Base-by-base conservation (phyloP, 2,888 invertebrate species). In the Chalcosyrphus nemorum region DNA sequence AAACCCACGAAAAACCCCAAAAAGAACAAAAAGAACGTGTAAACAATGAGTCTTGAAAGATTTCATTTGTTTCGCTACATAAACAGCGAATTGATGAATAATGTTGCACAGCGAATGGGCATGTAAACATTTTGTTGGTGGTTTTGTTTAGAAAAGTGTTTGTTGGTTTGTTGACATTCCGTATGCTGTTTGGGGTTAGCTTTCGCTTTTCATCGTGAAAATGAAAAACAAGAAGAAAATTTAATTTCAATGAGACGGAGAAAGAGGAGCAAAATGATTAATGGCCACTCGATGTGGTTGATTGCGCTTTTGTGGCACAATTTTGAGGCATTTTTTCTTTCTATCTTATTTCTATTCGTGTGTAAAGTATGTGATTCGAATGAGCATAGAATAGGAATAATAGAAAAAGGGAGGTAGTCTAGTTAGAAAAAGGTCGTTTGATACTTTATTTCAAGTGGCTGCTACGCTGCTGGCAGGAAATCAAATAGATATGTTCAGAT, bases 161-260 rank as follows among this genome's bases (percentile, higher is more conserved):
- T n/a, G n/a, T 59, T 61, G 68, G 70, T 52, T 77, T 77, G 77
- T 70, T 77, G 70, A 77, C 77, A 70, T 70, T 38, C 56, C 43
- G n/a, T n/a, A n/a, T n/a, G n/a, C 47, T 50, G 19, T 52, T 5
- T 41, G 43, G 13, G 57, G 52, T 43, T 61, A 32, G 50, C 35
- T 68, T 47, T 57, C 56, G 50, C n/a, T 11, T 57, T 57, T 66
- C 41, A 7, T 5, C 27, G 21, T 35, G 35, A 43, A 50, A 57
- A 66, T 52, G 32, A 70, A 35, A 43, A 6, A 43, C 21, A 15
- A 32, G 1, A 24, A 38, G 63, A 27, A 50, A 56, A 78, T 70
- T 70, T 45, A 1, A 70, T 59, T 76, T 59, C 41, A 61, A 76
- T 76, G 68, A 38, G 56, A 47, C 70, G 61, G 17, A 52, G 32